Conservation (phyloP, 1,140 invertebrate genomes). For the Parapsyche elsis region DNA sequence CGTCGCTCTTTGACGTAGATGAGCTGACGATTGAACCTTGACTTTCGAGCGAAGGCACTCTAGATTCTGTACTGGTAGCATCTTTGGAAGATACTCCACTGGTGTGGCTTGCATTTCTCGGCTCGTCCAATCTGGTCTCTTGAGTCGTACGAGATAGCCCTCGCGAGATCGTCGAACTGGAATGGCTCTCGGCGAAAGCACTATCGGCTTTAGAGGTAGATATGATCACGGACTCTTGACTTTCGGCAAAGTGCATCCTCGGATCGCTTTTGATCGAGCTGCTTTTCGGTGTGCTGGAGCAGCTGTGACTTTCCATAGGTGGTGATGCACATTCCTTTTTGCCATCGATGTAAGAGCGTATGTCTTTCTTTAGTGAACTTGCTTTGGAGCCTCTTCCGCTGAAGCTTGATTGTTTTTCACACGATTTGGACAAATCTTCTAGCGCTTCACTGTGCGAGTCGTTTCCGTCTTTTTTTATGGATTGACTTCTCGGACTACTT, state of each 20-base stretch:
- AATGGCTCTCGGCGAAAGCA: conserved; percentile 2
- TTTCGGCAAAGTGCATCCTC: conserved; percentile 14
- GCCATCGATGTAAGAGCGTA: conserved; percentile 14
- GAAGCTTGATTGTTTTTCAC: conserved; percentile 18
- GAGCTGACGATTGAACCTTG: conserved; percentile 28
- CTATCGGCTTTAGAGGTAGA: conserved; percentile 9
- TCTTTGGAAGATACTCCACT: not conserved
- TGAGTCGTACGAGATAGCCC: conserved; percentile 1
- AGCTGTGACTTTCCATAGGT: conserved; percentile 47
- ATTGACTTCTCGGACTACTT: conserved; percentile 41
- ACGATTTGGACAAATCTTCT: conserved; percentile 22
- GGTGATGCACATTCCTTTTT: conserved; percentile 11
- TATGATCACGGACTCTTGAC: conserved; percentile 19
- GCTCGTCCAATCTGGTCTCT: not conserved
- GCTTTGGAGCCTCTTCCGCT: conserved; percentile 29
- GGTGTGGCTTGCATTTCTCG: not conserved
- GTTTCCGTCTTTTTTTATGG: conserved; percentile 36
- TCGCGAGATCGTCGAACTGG: conserved; percentile 25
- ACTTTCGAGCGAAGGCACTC: conserved; percentile 43
- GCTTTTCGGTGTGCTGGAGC: conserved; percentile 25
- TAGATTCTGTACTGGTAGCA: conserved; percentile 32
- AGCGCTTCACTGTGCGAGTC: not conserved
- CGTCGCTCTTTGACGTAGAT: conserved; percentile 28
- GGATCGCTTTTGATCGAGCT: conserved; percentile 36
- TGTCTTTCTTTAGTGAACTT: conserved; percentile 36